These are phyloP conservation scores for Vombatus ursinus DNA, from an alignment of 2,113 vertebrate genomes.

Conservation along the genomic window DNA sequence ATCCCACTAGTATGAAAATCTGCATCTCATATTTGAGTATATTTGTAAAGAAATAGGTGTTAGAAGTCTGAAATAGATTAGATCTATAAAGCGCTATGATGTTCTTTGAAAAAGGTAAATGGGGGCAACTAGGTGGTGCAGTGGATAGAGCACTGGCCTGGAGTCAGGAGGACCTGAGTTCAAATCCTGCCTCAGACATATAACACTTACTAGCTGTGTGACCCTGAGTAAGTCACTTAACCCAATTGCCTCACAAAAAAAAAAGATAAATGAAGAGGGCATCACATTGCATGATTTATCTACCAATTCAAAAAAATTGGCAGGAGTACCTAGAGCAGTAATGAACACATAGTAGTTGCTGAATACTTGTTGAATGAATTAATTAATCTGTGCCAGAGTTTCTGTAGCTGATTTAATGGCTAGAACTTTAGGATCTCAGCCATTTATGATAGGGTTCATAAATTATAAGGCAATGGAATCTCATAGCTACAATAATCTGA, in stretches of 20 bases:
- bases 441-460: not conserved
- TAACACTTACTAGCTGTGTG: too few relatives aligned
- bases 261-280: conserved; percentile 63
- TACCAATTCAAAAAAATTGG: not conserved
- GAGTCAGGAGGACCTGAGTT: too few relatives aligned
- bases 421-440: not conserved
- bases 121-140: too few relatives aligned
- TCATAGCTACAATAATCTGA: not conserved
- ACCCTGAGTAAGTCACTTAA: too few relatives aligned
- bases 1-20: not conserved
- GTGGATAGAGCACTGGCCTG: too few relatives aligned
- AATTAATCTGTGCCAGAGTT: conserved; percentile 22
- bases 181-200: too few relatives aligned
- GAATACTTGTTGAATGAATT: conserved; percentile 3
- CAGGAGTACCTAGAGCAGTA: conserved; percentile 28
- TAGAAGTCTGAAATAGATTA: conserved; percentile 69
- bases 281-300: conserved; percentile 51
- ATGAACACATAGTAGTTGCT: conserved; percentile 19
- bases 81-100: conserved; percentile 72
- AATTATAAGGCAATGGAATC: not conserved
- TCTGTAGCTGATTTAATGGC: not conserved
- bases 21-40: too few relatives aligned
- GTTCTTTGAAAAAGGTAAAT: conserved; percentile 68
- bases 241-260: not conserved
- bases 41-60: conserved; percentile 66